Conservation (phyloP, 2,113 vertebrate genomes). For the Pedetes capensis region DNA sequence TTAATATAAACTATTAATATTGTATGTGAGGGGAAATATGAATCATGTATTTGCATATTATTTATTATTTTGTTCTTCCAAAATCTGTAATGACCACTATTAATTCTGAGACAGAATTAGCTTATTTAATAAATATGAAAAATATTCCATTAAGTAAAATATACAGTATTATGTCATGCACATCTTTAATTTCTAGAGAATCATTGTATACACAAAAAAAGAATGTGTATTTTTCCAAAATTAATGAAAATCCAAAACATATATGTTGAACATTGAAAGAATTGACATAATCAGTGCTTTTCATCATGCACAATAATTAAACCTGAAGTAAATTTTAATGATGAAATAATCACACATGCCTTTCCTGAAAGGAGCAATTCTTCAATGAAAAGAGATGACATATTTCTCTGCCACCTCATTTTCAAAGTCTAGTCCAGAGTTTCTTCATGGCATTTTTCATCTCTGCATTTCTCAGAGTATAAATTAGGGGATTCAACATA, state of each 20-base stretch:
- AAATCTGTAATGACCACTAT: background rate
- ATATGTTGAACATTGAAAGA: background rate
- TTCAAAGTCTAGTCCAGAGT: slow-evolving; percentile 33
- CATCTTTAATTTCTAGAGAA: background rate
- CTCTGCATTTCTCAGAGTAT: slow-evolving; percentile 65
- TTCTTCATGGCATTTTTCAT: slow-evolving; percentile 70
- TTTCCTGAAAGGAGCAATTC: background rate
- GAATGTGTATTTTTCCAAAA: background rate
- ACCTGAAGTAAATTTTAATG: background rate
- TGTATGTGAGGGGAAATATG: background rate
- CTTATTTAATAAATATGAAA: background rate
- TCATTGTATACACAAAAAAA: background rate
- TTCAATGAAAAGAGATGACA: background rate
- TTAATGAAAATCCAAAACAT: background rate
- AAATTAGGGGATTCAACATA: slow-evolving; percentile 69
- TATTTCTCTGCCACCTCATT: background rate
- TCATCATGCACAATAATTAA: background rate
- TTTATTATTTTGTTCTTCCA: background rate
- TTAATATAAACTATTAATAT: background rate
- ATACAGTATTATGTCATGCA: background rate
- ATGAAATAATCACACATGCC: background rate
- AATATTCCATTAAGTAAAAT: background rate
- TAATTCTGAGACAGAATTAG: background rate
- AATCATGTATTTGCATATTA: background rate
- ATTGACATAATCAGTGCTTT: background rate